phyloP scores from a whole-genome alignment of 2,888 invertebrate genomes.

The Acheta domesticus region DNA sequence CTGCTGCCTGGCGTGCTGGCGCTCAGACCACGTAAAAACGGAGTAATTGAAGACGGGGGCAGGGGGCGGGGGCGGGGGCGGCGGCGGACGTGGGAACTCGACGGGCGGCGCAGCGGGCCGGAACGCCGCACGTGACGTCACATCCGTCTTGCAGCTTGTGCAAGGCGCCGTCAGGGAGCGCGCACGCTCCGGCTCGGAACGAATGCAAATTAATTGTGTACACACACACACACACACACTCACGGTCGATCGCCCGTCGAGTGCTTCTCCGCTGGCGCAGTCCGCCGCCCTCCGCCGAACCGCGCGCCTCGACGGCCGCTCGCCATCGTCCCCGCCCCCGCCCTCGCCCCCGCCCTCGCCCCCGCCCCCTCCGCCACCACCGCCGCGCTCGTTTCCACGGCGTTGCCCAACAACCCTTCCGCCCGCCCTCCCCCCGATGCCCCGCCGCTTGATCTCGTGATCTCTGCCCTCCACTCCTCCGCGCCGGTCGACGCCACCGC shows the following conservation, averaged over 20 bases:
- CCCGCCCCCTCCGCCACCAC: no score
- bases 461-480: no score
- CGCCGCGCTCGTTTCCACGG: no score
- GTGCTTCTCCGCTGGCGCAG: background rate
- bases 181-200: conserved; percentile 18
- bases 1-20: background rate
- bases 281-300: no score
- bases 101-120: background rate
- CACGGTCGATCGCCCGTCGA: background rate
- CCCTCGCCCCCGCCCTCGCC: no score
- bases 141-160: conserved; percentile 8
- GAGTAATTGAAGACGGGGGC: background rate
- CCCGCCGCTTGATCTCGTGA: no score
- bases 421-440: no score
- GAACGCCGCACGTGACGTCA: background rate
- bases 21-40: background rate
- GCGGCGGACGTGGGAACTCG: conserved; percentile 1
- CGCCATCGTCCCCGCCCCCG: no score
- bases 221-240: background rate
- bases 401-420: no score
- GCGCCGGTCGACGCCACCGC: no score
- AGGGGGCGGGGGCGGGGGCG: background rate
- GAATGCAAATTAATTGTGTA: background rate
- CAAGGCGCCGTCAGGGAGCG: conserved; percentile 9
- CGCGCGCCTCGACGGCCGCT: no score